Percentiles rank a stretch among this genome's conserved stretches.
Evolutionary conservation across 2,797 vertebrate species (phyloP).

Genomic region (Echiichthys vipera): DNA sequence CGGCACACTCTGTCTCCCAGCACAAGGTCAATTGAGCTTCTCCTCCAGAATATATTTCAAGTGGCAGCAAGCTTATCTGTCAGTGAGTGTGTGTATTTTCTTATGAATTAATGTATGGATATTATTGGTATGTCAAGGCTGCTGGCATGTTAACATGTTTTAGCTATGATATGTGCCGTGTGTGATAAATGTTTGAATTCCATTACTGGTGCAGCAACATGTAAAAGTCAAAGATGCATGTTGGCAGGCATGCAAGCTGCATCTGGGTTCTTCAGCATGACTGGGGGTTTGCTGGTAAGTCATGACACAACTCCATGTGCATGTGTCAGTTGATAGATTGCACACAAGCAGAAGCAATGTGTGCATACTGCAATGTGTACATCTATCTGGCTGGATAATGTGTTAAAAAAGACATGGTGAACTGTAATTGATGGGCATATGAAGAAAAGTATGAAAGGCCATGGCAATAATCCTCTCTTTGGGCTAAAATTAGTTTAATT

Average conservation of each 20-base stretch:
- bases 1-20: constrained; percentile 34
- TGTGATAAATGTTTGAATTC: constrained; percentile 59
- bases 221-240: constrained; percentile 48
- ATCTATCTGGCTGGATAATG: constrained; percentile 34
- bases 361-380: constrained; percentile 29
- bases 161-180: constrained; percentile 42
- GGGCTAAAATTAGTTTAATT: constrained; percentile 44
- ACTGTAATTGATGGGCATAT: constrained; percentile 25
- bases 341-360: constrained; percentile 35
- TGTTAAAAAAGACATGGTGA: constrained; percentile 24
- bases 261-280: constrained; percentile 55
- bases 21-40: constrained; percentile 64
- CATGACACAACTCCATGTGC: constrained; percentile 42
- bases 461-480: constrained; percentile 58
- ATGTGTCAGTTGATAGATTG: constrained; percentile 38
- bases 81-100: constrained; percentile 34
- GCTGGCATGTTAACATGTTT: constrained; percentile 50
- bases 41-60: constrained; percentile 56
- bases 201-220: constrained; percentile 49
- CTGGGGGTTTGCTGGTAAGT: constrained; percentile 58
- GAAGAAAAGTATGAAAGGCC: constrained; percentile 44
- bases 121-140: constrained; percentile 55
- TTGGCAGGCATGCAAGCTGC: constrained; percentile 40
- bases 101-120: constrained; percentile 51
- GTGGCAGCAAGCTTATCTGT: constrained; percentile 51